Conservation (phyloP, 1,140 invertebrate genomes). For the Ooceraea biroi region DNA sequence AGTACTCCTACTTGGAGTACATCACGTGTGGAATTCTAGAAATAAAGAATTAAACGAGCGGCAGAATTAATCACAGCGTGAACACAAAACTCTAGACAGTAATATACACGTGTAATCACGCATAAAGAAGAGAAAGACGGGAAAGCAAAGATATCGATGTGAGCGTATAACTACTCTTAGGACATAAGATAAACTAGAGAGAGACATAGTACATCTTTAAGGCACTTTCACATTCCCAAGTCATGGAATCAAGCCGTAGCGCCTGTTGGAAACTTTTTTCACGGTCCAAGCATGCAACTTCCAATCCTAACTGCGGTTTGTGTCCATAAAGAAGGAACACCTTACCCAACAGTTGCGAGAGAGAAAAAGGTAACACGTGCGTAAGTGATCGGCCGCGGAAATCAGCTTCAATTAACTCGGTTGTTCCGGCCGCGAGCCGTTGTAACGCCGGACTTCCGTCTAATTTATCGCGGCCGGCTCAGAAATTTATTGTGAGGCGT, state of each 20-base stretch:
- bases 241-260: background rate
- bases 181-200: background rate
- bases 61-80: too few species aligned
- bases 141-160: too few species aligned
- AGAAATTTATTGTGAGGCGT: conserved; percentile 62
- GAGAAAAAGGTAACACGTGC: conserved; percentile 11
- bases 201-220: background rate
- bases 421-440: conserved; percentile 18
- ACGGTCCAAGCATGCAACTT: background rate
- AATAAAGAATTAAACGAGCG: background rate
- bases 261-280: conserved; percentile 27
- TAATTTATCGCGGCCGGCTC: conserved; percentile 61
- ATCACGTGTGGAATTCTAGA: background rate
- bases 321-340: conserved; percentile 16
- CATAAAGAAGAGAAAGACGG: too few species aligned
- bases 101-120: too few species aligned
- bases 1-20: background rate
- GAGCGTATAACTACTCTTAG: too few species aligned
- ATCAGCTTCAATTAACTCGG: conserved; percentile 35
- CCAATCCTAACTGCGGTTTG: background rate
- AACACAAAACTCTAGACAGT: too few species aligned
- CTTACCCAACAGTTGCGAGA: background rate
- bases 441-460: conserved; percentile 33
- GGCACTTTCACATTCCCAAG: background rate
- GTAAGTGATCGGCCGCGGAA: conserved; percentile 23